A percentile compares a stretch with the other conserved stretches of the same genome.
Conservation (phyloP, 2,797 vertebrate genomes). For the Sebastes iracundus region DNA sequence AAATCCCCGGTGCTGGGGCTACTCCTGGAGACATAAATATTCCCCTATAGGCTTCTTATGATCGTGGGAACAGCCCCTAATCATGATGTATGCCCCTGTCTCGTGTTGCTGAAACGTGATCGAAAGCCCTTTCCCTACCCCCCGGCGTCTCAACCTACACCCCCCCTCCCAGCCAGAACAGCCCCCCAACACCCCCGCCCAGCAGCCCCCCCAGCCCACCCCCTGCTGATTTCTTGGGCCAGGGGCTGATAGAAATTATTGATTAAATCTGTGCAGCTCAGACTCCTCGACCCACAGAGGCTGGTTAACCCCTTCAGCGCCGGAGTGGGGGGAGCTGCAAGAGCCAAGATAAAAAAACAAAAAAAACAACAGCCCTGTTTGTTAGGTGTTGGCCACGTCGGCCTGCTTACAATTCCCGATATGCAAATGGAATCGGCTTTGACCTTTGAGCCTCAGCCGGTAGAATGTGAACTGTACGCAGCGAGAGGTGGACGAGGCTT, state of each 20-base stretch:
- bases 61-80: constrained; percentile 87
- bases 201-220: constrained; percentile 70
- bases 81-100: constrained; percentile 87
- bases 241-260: constrained; percentile 94
- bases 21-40: constrained; percentile 83
- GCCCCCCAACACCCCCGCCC: constrained; percentile 39
- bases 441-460: constrained; percentile 64
- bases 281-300: constrained; percentile 87
- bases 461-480: constrained; percentile 48
- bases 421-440: constrained; percentile 63
- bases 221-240: constrained; percentile 87
- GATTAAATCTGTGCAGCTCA: constrained; percentile 90
- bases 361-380: constrained; percentile 13
- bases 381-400: constrained; percentile 14
- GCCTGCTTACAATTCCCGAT: constrained; percentile 32
- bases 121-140: constrained; percentile 83
- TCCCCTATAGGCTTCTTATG: constrained; percentile 84
- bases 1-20: constrained; percentile 73
- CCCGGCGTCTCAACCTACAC: constrained; percentile 69
- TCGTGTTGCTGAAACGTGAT: constrained; percentile 87
- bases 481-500: constrained; percentile 49
- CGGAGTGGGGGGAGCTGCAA: constrained; percentile 51
- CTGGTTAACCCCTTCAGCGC: constrained; percentile 87
- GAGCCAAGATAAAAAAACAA: constrained; percentile 34
- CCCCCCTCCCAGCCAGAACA: constrained; percentile 56